Conservation (phyloP, 2,888 invertebrate species). For the Phortica magna region DNA sequence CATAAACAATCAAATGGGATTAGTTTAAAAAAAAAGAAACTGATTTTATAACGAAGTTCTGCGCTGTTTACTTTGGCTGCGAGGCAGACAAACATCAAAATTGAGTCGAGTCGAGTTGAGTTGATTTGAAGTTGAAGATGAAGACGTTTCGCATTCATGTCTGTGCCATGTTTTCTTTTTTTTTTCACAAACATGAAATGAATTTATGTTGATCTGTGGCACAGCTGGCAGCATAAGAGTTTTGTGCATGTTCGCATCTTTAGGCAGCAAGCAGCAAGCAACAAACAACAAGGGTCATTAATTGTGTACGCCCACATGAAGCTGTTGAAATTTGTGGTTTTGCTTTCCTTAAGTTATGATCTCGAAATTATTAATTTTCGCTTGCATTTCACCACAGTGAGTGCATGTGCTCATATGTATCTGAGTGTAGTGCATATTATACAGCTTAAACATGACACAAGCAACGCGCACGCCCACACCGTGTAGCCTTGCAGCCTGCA, state of each 20-base stretch:
- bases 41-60: constrained; percentile 54
- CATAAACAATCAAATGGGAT: constrained; percentile 67
- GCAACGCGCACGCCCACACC: too few relatives aligned
- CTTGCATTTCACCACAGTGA: not conserved
- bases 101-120: too few relatives aligned
- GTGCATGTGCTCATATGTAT: not conserved
- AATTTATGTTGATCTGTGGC: not conserved
- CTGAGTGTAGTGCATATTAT: too few relatives aligned
- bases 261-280: too few relatives aligned
- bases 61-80: too few relatives aligned
- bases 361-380: not conserved
- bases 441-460: too few relatives aligned
- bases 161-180: not conserved
- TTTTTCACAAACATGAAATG: not conserved
- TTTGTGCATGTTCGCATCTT: too few relatives aligned
- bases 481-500: not conserved
- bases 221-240: too few relatives aligned
- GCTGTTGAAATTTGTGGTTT: not conserved
- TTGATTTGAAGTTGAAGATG: not conserved
- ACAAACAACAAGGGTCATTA: too few relatives aligned
- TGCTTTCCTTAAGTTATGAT: not conserved
- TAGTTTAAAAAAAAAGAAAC: constrained; percentile 63
- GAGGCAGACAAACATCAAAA: too few relatives aligned
- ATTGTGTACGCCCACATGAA: not conserved
- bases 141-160: not conserved